A percentile compares a stretch with the other conserved stretches of the same genome.
These are phyloP conservation scores for Tragelaphus strepsiceros DNA, from an alignment of 2,113 vertebrate genomes.

Conservation along the genomic window DNA sequence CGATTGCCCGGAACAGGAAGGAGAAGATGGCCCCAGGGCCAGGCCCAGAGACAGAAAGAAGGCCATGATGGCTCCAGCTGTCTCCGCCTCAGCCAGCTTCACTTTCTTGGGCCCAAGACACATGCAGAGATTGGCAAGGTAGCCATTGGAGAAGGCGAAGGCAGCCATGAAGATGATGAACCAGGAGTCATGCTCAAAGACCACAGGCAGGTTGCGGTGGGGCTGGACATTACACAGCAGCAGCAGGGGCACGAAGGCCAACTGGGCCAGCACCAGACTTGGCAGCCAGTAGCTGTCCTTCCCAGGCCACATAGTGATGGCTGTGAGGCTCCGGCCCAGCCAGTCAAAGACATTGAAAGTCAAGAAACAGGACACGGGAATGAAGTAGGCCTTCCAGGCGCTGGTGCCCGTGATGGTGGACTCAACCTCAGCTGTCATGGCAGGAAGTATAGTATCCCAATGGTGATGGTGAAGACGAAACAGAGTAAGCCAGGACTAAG, in stretches of 20 bases:
- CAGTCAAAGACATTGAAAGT: constrained; percentile 91
- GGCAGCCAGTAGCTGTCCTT: constrained; percentile 91
- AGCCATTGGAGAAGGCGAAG: constrained; percentile 95
- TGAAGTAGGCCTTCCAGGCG: constrained; percentile 87
- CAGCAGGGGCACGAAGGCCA: constrained; percentile 93
- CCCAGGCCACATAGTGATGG: constrained; percentile 88
- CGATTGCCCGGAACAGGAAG: constrained; percentile 85
- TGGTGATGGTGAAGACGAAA: constrained; percentile 90
- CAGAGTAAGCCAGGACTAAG: constrained; percentile 86
- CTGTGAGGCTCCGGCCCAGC: constrained; percentile 86
- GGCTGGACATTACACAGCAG: constrained; percentile 92
- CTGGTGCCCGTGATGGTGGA: constrained; percentile 78
- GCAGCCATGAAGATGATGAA: constrained; percentile 94
- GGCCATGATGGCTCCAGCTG: constrained; percentile 90
- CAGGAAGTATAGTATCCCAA: constrained; percentile 90
- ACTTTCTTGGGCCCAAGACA: constrained; percentile 97
- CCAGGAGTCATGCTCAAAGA: constrained; percentile 90
- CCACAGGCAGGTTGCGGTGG: constrained; percentile 75
- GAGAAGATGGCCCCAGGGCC: constrained; percentile 86
- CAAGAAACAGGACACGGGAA: constrained; percentile 91
- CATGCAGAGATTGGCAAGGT: constrained; percentile 99
- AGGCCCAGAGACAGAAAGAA: constrained; percentile 92
- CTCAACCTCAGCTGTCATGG: constrained; percentile 83
- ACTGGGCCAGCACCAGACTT: constrained; percentile 82
- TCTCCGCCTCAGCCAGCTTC: constrained; percentile 85